Evolutionary conservation across 2,797 vertebrate species (phyloP).

Genomic region (Synanceia verrucosa): DNA sequence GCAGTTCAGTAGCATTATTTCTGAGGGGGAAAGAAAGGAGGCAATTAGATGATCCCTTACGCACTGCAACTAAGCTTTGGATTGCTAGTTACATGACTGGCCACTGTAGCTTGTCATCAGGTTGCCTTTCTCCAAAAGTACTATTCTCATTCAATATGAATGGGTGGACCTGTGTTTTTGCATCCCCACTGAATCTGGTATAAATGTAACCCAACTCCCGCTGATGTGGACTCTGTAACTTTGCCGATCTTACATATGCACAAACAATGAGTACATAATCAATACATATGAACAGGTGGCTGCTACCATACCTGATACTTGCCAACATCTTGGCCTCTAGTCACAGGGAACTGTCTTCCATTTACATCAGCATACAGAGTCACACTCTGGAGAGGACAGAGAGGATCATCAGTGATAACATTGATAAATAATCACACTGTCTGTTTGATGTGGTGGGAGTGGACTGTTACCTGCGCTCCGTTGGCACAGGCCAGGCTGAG

Average conservation of each 20-base stretch:
- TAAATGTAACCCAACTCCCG: too few relatives aligned
- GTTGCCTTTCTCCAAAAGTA: too few relatives aligned
- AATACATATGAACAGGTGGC: neutral
- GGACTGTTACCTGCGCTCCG: conserved; percentile 87
- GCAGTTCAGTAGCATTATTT: neutral
- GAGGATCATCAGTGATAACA: neutral
- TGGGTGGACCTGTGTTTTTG: too few relatives aligned
- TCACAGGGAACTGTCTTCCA: conserved; percentile 93
- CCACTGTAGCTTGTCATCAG: too few relatives aligned
- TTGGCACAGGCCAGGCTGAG: conserved; percentile 91
- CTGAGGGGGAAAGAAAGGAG: neutral
- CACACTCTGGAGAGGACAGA: conserved; percentile 82
- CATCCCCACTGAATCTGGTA: too few relatives aligned
- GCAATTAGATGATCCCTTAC: too few relatives aligned
- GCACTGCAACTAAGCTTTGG: too few relatives aligned
- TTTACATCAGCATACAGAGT: conserved; percentile 92
- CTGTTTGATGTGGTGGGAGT: neutral
- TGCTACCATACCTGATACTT: conserved; percentile 87
- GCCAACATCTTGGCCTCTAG: conserved; percentile 92
- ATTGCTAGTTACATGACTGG: too few relatives aligned
- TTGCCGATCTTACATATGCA: too few relatives aligned
- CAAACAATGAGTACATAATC: too few relatives aligned
- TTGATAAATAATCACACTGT: neutral
- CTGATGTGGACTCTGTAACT: too few relatives aligned
- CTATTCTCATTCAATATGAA: too few relatives aligned